These are phyloP conservation scores for Phlogophora meticulosa DNA, from an alignment of 2,888 invertebrate genomes.

Conservation along the genomic window DNA sequence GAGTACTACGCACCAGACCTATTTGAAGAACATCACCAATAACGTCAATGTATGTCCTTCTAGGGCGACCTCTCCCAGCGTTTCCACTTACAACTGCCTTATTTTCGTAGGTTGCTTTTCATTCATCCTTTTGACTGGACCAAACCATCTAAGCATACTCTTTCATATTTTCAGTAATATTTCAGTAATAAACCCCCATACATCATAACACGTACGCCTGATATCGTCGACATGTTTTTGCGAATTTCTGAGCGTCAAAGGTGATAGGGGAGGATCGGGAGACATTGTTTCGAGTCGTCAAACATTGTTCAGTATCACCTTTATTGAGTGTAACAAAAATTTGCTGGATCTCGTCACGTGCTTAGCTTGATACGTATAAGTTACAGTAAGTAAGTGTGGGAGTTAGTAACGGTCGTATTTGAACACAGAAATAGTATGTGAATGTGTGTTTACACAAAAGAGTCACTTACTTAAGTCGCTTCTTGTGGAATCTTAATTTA, in stretches of 20 bases:
- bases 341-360: slow-evolving; percentile 60
- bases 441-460: not conserved
- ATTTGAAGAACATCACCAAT: too few relatives aligned
- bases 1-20: too few relatives aligned
- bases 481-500: not conserved
- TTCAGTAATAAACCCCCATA: slow-evolving; percentile 73
- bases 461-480: fast-evolving
- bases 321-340: slow-evolving; percentile 60
- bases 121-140: too few relatives aligned
- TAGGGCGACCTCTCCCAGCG: too few relatives aligned
- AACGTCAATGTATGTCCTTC: too few relatives aligned
- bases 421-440: not conserved
- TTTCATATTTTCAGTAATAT: slow-evolving; percentile 4
- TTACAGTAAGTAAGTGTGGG: slow-evolving; percentile 29
- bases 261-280: slow-evolving; percentile 81
- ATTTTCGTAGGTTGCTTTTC: too few relatives aligned
- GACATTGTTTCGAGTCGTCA: slow-evolving; percentile 80
- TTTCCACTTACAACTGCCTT: too few relatives aligned
- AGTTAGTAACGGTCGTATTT: slow-evolving; percentile 22
- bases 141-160: too few relatives aligned
- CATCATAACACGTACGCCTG: slow-evolving; percentile 82
- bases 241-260: slow-evolving; percentile 81
- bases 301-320: slow-evolving; percentile 67
- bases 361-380: slow-evolving; percentile 42
- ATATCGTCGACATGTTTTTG: slow-evolving; percentile 80